Percentiles rank a stretch among this genome's conserved stretches.
Conservation (phyloP, 2,113 vertebrate species). For the Paramisgurnus dabryanus region DNA sequence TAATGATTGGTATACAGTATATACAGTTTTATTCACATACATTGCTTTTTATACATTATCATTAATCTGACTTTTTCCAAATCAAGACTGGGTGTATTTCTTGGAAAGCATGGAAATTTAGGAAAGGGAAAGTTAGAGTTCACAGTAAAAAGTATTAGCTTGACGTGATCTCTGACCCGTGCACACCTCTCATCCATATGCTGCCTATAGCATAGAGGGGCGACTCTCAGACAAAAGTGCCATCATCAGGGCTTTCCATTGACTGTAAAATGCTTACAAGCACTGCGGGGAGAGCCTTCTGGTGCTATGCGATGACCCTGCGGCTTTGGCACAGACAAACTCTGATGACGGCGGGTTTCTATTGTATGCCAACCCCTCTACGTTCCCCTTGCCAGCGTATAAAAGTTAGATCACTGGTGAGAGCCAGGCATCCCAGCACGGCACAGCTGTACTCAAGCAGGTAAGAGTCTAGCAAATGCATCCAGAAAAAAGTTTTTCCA, state of each 20-base stretch:
- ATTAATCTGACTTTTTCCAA: background rate
- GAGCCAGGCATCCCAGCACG: conserved; percentile 74
- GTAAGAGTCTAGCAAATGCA: conserved; percentile 73
- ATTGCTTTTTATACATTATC: background rate
- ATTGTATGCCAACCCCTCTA: conserved; percentile 74
- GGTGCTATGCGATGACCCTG: conserved; percentile 75
- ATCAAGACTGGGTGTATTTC: background rate
- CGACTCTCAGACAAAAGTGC: conserved; percentile 58
- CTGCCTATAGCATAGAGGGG: conserved; percentile 53
- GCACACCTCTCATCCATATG: conserved; percentile 59
- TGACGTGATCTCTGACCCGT: conserved; percentile 59
- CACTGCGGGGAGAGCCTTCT: conserved; percentile 65
- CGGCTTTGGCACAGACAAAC: conserved; percentile 71
- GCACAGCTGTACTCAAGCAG: conserved; percentile 78
- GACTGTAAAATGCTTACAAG: conserved; percentile 80
- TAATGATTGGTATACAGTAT: too few relatives aligned
- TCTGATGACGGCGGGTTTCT: conserved; percentile 85
- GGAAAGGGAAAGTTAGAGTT: background rate
- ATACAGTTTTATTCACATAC: too few relatives aligned
- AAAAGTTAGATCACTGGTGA: conserved; percentile 71
- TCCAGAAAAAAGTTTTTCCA: background rate
- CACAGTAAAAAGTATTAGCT: conserved; percentile 50
- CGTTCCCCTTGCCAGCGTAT: conserved; percentile 87
- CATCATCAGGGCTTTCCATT: conserved; percentile 80
- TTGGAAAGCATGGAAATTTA: background rate